phyloP scores from a whole-genome alignment of 2,888 invertebrate genomes.

The Aphidoletes aphidimyza region DNA sequence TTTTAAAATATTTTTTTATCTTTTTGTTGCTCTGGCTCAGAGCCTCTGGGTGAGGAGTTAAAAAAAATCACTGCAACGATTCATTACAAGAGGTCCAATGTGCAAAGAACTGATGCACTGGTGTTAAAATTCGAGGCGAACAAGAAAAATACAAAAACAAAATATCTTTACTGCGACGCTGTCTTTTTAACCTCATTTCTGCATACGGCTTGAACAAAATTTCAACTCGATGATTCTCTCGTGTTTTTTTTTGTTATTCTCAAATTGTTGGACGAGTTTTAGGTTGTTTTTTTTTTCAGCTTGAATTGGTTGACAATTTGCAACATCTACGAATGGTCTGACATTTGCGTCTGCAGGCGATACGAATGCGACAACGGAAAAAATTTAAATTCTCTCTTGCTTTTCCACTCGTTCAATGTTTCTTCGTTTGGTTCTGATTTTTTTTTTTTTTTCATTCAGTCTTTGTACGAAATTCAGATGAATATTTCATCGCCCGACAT shows the following conservation, averaged over 20 bases:
- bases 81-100: not conserved
- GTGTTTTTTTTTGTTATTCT: not conserved
- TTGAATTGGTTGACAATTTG: conserved; percentile 44
- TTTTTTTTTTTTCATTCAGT: not conserved
- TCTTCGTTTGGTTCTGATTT: not conserved
- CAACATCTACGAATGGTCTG: conserved; percentile 12
- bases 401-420: not conserved
- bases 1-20: conserved; percentile 23
- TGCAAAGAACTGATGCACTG: conserved; percentile 28
- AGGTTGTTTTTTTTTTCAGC: conserved; percentile 45
- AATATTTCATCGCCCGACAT: conserved; percentile 16
- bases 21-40: not conserved
- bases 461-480: not conserved
- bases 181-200: conserved; percentile 16
- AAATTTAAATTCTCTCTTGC: not conserved
- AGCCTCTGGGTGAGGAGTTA: not conserved
- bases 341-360: conserved; percentile 7
- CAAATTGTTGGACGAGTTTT: not conserved
- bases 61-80: not conserved
- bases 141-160: not conserved
- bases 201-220: not conserved
- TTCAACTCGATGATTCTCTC: not conserved
- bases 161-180: not conserved
- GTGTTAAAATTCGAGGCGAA: not conserved
- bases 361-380: not conserved